Evolutionary conservation across 1,140 invertebrate genomes (phyloP).

Genomic region (Drusus annulatus): DNA sequence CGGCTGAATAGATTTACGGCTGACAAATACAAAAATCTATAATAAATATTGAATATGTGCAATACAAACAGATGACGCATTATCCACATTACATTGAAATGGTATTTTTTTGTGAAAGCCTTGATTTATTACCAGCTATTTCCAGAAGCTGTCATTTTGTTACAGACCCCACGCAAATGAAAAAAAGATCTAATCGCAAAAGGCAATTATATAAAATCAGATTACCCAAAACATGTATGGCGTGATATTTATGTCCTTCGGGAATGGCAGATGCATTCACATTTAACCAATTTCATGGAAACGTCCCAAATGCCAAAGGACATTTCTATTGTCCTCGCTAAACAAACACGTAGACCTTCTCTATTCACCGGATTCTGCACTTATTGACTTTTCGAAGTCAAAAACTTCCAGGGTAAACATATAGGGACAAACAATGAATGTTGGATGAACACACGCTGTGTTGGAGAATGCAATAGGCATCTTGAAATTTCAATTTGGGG

Average conservation of each 20-base stretch:
- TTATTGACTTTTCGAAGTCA: constrained; percentile 40
- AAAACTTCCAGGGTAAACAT: constrained; percentile 30
- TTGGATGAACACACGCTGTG: constrained; percentile 52
- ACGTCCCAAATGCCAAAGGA: constrained; percentile 25
- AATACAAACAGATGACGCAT: too few relatives aligned
- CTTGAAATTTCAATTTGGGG: constrained; percentile 59
- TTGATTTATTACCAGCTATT: constrained; percentile 10
- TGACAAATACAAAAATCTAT: too few relatives aligned
- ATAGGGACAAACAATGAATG: constrained; percentile 45
- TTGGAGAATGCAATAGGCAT: constrained; percentile 45
- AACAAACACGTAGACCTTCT: constrained; percentile 21
- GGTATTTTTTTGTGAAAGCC: neutral
- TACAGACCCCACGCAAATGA: constrained; percentile 34
- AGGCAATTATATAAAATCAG: constrained; percentile 17
- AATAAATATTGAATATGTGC: too few relatives aligned
- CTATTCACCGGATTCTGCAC: constrained; percentile 16
- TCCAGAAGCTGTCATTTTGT: constrained; percentile 6
- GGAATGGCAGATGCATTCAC: constrained; percentile 19
- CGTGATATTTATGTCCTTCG: constrained; percentile 31
- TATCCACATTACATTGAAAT: too few relatives aligned
- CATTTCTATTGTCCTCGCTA: constrained; percentile 29
- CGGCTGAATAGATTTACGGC: too few relatives aligned
- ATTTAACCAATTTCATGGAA: constrained; percentile 30
- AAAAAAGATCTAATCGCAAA: constrained; percentile 24
- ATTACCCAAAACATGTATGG: constrained; percentile 30